Conservation (phyloP, 2,888 invertebrate genomes). For the Gymnocheta viridis region DNA sequence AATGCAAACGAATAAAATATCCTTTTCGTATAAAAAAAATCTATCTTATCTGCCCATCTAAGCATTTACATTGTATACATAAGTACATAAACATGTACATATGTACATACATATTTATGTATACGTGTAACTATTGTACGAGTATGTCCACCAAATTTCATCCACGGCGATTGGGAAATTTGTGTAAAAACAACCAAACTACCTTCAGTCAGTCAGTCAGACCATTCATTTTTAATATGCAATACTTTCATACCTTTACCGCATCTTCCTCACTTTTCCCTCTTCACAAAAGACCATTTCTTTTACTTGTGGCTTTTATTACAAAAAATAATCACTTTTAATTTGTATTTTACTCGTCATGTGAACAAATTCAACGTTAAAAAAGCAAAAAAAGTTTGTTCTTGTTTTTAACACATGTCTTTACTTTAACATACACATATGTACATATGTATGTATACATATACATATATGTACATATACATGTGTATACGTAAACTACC, state of each 20-base stretch:
- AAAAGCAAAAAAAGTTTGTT: conserved; percentile 48
- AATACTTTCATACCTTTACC: not conserved
- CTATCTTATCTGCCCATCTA: too few relatives aligned
- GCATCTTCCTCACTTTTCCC: not conserved
- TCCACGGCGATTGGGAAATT: not conserved
- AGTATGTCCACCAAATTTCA: conserved; percentile 51
- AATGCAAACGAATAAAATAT: not conserved
- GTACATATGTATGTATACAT: too few relatives aligned
- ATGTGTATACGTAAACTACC: too few relatives aligned
- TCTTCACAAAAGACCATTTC: conserved; percentile 4
- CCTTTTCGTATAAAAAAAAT: too few relatives aligned
- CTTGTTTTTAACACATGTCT: conserved; percentile 57
- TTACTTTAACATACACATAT: conserved; percentile 25
- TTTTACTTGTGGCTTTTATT: conserved; percentile 39
- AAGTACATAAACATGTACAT: not conserved
- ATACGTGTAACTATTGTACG: not conserved
- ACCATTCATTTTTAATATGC: conserved; percentile 26
- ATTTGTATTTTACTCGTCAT: conserved; percentile 56
- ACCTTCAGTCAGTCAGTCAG: conserved; percentile 29
- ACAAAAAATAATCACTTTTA: conserved; percentile 61
- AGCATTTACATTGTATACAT: too few relatives aligned
- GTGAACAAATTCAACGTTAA: conserved; percentile 30
- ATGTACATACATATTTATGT: not conserved
- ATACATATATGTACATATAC: too few relatives aligned
- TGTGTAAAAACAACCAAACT: not conserved